These are phyloP conservation scores for Tachyglossus aculeatus DNA, from an alignment of 2,797 vertebrate species.

Conservation along the genomic window DNA sequence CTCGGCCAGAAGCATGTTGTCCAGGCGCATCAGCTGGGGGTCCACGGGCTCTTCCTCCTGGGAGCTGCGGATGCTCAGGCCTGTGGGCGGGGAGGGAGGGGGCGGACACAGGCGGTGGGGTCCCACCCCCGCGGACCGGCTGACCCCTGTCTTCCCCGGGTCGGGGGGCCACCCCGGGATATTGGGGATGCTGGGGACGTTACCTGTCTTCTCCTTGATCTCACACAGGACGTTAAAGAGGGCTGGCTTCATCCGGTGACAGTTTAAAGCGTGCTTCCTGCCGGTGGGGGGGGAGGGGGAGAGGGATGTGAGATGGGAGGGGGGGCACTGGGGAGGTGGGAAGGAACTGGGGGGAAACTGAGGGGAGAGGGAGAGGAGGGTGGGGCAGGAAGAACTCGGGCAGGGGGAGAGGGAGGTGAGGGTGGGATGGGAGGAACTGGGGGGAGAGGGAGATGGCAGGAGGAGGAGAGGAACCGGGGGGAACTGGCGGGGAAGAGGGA, in stretches of 20 bases:
- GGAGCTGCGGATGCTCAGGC: slow-evolving; percentile 87
- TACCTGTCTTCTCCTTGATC: slow-evolving; percentile 94
- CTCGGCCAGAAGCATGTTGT: slow-evolving; percentile 94
- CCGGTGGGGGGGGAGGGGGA: slow-evolving; percentile 27
- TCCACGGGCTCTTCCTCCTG: slow-evolving; percentile 92
- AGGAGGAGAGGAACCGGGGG: background rate
- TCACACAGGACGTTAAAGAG: slow-evolving; percentile 93
- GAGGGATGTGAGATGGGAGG: slow-evolving; percentile 1
- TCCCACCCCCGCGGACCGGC: background rate
- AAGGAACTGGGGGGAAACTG: background rate
- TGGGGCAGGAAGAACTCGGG: background rate
- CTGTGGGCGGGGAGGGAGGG: slow-evolving; percentile 61
- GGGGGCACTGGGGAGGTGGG: background rate
- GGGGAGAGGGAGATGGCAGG: background rate
- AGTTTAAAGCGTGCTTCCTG: slow-evolving; percentile 95
- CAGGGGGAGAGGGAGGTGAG: background rate
- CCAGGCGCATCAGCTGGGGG: slow-evolving; percentile 90
- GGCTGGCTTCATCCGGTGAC: slow-evolving; percentile 93
- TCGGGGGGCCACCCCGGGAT: too few relatives aligned
- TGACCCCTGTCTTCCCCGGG: background rate
- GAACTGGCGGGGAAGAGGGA: background rate
- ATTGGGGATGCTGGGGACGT: too few relatives aligned
- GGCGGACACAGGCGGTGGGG: background rate
- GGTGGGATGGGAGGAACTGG: background rate
- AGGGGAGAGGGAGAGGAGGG: background rate